Evolutionary conservation across 2,888 invertebrate genomes (phyloP), one percentile per base, ranked within the genome.

Genomic region (Hemaris fuciformis): DNA sequence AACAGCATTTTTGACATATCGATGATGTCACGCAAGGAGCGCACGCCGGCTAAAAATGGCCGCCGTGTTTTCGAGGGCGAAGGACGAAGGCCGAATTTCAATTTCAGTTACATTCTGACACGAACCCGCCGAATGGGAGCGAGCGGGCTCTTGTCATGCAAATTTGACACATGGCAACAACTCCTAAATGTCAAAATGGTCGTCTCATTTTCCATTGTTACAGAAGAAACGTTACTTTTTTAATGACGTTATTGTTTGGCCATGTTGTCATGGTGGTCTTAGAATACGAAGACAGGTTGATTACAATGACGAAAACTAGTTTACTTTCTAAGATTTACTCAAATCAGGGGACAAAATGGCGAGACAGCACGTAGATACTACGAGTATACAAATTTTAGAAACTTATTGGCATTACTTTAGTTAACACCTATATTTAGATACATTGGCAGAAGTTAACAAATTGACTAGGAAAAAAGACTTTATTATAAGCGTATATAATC

Each of bases 31-130:
- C 71, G 67, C n/a, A n/a, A n/a, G n/a, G n/a, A n/a, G n/a, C n/a
- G n/a, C 38, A 46, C 59, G 27, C 56, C 31, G 66, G 64, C 70
- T 77, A 71, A 70, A 69, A 75, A 72, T 72, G 74, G 70, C 71
- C 27, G 65, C 64, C 65, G 68, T 64, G 75, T 76, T 75, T 76
- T 76, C 71, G 77, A 75, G 76, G 70, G 70, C 73, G 75, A 75
- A 75, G 79, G 78, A 81, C 76, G 79, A 78, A 81, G 79, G 79
- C 74, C 81, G 77, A 81, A 83, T 82, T 77, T 77, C 77, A 81
- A 81, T 81, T 79, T 73, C 71, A 71, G 71, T 64, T 65, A 57
- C 66, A 69, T 67, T 73, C 74, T 70, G 76, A 69, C 76, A 67
- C 66, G 68, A 67, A 70, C 71, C n/a, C 73, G 69, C 71, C 70